These are phyloP conservation scores for Nyctereutes procyonoides DNA, from an alignment of 2,113 vertebrate species.

Conservation along the genomic window DNA sequence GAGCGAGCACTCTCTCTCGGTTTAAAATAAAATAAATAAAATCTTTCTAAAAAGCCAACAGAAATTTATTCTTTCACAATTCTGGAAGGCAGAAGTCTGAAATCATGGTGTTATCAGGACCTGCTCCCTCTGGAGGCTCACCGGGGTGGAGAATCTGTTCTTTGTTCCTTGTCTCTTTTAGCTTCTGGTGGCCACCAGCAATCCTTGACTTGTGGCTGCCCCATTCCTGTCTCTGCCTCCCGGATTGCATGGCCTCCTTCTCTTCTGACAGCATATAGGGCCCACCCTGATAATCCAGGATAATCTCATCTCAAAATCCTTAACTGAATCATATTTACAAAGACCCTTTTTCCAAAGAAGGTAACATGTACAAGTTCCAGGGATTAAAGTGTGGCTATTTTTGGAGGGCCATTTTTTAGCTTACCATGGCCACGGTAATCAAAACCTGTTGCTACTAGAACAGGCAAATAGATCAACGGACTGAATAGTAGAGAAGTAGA, in stretches of 20 bases:
- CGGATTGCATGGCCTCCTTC: accelerated
- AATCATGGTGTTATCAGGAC: neutral
- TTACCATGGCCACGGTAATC: neutral
- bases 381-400: neutral
- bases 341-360: neutral
- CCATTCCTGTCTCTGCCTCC: neutral
- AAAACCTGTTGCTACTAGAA: neutral
- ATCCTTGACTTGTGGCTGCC: neutral
- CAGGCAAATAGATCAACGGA: neutral
- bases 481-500: neutral
- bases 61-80: neutral
- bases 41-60: neutral
- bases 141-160: accelerated
- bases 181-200: accelerated
- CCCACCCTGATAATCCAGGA: neutral
- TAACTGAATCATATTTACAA: neutral
- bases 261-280: neutral
- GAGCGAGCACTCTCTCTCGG: neutral
- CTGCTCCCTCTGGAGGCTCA: neutral
- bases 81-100: neutral
- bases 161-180: neutral
- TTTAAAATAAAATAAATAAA: neutral
- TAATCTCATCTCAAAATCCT: neutral
- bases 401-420: neutral
- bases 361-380: neutral